A percentile compares a stretch with the other conserved stretches of the same genome.
Conservation (phyloP, 2,113 vertebrate species). For the Hypomesus transpacificus region DNA sequence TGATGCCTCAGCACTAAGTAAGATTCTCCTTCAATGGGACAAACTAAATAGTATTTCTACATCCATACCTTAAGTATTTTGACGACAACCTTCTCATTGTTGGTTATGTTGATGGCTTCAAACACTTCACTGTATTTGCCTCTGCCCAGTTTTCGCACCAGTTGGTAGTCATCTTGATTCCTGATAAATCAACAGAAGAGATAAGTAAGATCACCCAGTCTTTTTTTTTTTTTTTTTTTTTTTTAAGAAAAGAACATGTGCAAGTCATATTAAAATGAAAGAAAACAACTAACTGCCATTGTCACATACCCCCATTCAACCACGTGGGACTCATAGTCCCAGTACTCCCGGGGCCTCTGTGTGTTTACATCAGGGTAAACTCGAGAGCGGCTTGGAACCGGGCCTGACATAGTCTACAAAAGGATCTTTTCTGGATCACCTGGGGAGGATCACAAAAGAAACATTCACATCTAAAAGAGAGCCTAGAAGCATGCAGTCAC, state of each 20-base stretch:
- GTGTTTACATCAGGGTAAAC: conserved; percentile 87
- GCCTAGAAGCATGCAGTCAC: neutral
- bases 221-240: no score
- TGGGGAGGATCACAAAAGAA: conserved; percentile 31
- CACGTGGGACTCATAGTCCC: conserved; percentile 81
- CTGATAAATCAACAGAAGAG: conserved; percentile 46
- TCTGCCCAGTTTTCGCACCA: conserved; percentile 82
- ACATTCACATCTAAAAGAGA: neutral
- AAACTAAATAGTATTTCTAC: neutral
- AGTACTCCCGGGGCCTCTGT: conserved; percentile 83
- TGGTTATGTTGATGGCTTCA: conserved; percentile 85
- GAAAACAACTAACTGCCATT: neutral
- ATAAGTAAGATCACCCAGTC: neutral
- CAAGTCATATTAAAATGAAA: neutral
- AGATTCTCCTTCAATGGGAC: neutral
- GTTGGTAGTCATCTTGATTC: conserved; percentile 86
- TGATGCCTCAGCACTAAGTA: no score
- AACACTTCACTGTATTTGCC: conserved; percentile 88
- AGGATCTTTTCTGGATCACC: conserved; percentile 66
- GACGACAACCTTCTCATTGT: conserved; percentile 99
- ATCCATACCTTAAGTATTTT: conserved; percentile 96
- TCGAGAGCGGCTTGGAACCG: conserved; percentile 82
- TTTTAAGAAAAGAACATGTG: conserved; percentile 1
- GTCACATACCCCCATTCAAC: conserved; percentile 81
- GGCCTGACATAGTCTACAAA: conserved; percentile 79